These are phyloP conservation scores for Adrianichthys oophorus DNA, from an alignment of 2,797 vertebrate species.

Conservation along the genomic window DNA sequence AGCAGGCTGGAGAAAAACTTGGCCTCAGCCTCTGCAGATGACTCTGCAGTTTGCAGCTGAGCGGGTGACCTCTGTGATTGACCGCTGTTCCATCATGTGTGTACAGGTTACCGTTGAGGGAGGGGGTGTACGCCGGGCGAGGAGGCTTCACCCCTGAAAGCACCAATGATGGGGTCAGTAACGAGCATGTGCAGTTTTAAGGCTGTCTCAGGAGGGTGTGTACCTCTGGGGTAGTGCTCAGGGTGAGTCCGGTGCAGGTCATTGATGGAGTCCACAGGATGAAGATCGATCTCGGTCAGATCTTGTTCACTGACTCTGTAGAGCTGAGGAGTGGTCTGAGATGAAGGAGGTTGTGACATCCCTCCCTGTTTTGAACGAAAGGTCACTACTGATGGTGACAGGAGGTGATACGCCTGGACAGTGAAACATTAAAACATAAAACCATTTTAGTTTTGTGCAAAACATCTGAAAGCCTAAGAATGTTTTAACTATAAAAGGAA, in stretches of 20 bases:
- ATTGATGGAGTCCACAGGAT: slow-evolving; percentile 90
- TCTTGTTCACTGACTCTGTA: slow-evolving; percentile 77
- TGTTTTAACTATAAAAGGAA: too few relatives aligned
- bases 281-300: slow-evolving; percentile 85
- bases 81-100: slow-evolving; percentile 32
- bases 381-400: too few relatives aligned
- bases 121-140: slow-evolving; percentile 65
- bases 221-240: slow-evolving; percentile 64
- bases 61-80: slow-evolving; percentile 40
- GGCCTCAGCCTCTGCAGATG: slow-evolving; percentile 72
- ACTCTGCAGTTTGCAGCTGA: slow-evolving; percentile 50
- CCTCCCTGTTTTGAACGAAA: slow-evolving; percentile 29
- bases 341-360: slow-evolving; percentile 64
- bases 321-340: slow-evolving; percentile 66
- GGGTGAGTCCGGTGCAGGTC: slow-evolving; percentile 83
- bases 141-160: slow-evolving; percentile 64
- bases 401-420: too few relatives aligned
- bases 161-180: background rate
- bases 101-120: slow-evolving; percentile 70
- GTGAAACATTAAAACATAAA: too few relatives aligned
- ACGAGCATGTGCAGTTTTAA: background rate
- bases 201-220: background rate
- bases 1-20: slow-evolving; percentile 56
- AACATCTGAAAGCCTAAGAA: too few relatives aligned
- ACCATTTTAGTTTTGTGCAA: too few relatives aligned